A percentile compares a stretch with the other conserved stretches of the same genome.
These are phyloP conservation scores for Neodiprion pinetum DNA, from an alignment of 1,140 invertebrate genomes.

Conservation along the genomic window DNA sequence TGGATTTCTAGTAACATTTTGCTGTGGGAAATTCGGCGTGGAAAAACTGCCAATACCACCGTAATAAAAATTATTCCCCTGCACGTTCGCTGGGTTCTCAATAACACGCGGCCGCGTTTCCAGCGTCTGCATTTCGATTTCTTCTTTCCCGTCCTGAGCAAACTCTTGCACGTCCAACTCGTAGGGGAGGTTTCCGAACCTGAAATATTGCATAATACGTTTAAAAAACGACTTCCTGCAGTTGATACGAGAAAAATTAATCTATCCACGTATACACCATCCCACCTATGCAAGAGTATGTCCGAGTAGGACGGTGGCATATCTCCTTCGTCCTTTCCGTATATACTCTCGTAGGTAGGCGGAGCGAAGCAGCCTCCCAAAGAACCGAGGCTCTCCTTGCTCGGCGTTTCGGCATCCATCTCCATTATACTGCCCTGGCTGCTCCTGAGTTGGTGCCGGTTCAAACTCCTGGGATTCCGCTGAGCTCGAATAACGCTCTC, in stretches of 20 bases:
- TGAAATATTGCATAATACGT: conserved; percentile 18
- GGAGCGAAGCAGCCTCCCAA: conserved; percentile 54
- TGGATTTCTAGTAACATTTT: conserved; percentile 41
- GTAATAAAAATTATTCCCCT: conserved; percentile 37
- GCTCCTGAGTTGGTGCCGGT: conserved; percentile 48
- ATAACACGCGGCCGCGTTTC: conserved; percentile 46
- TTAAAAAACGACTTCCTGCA: not conserved
- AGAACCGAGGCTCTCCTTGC: conserved; percentile 54
- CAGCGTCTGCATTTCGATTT: conserved; percentile 50
- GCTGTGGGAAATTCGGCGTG: conserved; percentile 44
- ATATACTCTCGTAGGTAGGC: conserved; percentile 59
- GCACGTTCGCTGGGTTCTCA: conserved; percentile 39
- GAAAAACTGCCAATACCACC: conserved; percentile 41
- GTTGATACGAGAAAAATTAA: not conserved
- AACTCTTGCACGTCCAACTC: conserved; percentile 49
- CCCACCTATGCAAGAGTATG: conserved; percentile 53
- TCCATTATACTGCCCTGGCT: conserved; percentile 53
- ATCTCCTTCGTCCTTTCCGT: conserved; percentile 53
- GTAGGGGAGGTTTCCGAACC: conserved; percentile 51
- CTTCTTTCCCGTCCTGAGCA: conserved; percentile 45
- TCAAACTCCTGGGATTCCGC: conserved; percentile 44
- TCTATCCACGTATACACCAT: too few species aligned
- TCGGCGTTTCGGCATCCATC: conserved; percentile 56
- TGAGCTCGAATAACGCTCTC: conserved; percentile 61
- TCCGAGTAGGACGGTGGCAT: conserved; percentile 59